Conservation (phyloP, 92 coral and sea anemone species). For the Bergia puertoricense region DNA sequence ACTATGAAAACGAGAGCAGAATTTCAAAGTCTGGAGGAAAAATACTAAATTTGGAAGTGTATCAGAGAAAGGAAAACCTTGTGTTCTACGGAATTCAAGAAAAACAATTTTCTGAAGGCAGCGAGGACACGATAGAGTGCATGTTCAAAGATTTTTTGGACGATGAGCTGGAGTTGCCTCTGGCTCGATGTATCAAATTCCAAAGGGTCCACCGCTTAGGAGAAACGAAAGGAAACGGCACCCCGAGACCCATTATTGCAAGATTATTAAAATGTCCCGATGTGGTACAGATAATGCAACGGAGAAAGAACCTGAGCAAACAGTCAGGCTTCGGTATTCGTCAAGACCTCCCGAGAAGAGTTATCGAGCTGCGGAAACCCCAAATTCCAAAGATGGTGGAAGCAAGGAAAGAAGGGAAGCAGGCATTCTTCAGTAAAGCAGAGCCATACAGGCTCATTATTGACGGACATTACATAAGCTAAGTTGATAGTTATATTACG, state of each 20-base stretch:
- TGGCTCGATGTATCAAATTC: constrained; percentile 28
- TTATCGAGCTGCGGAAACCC: constrained; percentile 22
- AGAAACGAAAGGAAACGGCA: constrained; percentile 26
- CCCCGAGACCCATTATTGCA: constrained; percentile 19
- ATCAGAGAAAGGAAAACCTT: constrained; percentile 31
- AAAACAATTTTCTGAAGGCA: constrained; percentile 8
- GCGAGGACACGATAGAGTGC: constrained; percentile 10
- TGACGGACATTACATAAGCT: constrained; percentile 22
- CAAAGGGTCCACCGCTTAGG: constrained; percentile 16
- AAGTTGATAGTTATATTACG: background rate
- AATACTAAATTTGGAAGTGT: constrained; percentile 2
- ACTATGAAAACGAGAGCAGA: background rate
- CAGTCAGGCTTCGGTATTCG: constrained; percentile 3
- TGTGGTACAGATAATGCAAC: constrained; percentile 6
- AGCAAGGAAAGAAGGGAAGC: constrained; percentile 38
- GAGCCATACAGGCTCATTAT: constrained; percentile 42
- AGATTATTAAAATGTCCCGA: constrained; percentile 19
- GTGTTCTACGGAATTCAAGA: background rate
- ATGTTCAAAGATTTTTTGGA: constrained; percentile 31
- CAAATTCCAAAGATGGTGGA: constrained; percentile 31
- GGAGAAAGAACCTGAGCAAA: constrained; percentile 11
- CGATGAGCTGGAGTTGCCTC: constrained; percentile 4
- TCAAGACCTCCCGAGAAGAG: constrained; percentile 40
- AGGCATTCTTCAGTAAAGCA: constrained; percentile 37
- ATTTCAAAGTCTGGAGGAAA: background rate